phyloP scores from a whole-genome alignment of 2,113 vertebrate genomes.

The Dipodomys spectabilis region DNA sequence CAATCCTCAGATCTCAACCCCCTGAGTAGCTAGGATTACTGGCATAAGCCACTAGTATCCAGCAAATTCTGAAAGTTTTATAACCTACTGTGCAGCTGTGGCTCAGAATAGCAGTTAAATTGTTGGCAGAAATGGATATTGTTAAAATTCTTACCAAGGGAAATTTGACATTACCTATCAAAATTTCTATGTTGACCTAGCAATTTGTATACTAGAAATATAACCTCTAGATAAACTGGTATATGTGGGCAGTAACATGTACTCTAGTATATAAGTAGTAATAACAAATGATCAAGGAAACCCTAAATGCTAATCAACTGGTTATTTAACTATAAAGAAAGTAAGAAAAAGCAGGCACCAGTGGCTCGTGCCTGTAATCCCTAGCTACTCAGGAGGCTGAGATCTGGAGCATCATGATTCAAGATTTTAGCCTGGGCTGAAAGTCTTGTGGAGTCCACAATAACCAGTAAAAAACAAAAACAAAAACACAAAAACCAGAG shows the following conservation, averaged over 20 bases:
- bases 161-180: background rate
- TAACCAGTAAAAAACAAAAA: too few species aligned
- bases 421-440: too few species aligned
- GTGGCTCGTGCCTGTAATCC: too few species aligned
- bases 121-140: background rate
- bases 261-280: background rate
- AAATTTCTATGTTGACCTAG: background rate
- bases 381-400: too few species aligned
- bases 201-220: conserved; percentile 6
- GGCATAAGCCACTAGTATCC: too few species aligned
- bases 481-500: too few species aligned
- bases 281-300: background rate
- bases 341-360: background rate
- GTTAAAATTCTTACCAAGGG: background rate
- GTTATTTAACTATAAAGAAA: background rate
- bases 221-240: background rate
- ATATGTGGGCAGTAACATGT: background rate
- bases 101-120: background rate
- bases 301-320: background rate
- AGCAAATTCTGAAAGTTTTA: background rate
- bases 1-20: too few species aligned
- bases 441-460: too few species aligned
- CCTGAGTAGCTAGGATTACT: too few species aligned
- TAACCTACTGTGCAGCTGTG: background rate
- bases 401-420: background rate